A percentile compares a stretch with the other conserved stretches of the same genome.
Evolutionary conservation across 2,797 vertebrate species (phyloP).

Genomic region (Podarcis lilfordi): DNA sequence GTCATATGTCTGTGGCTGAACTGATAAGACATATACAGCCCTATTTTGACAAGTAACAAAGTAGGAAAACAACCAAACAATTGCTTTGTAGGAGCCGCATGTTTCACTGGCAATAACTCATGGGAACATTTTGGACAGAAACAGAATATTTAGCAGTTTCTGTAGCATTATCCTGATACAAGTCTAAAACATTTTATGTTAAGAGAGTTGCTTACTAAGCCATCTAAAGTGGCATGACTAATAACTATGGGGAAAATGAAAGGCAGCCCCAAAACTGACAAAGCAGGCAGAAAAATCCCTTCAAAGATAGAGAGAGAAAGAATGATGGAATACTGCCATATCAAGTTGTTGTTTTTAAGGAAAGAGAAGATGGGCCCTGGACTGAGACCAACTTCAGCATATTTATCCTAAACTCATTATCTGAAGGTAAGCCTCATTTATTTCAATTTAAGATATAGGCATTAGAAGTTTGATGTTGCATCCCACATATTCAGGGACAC

Average conservation of each 20-base stretch:
- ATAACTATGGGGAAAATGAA: conserved; percentile 20
- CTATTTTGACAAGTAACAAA: conserved; percentile 43
- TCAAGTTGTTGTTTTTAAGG: not conserved
- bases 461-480: not conserved
- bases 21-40: conserved; percentile 56
- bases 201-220: not conserved
- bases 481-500: not conserved
- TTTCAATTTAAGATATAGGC: not conserved
- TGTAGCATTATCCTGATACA: conserved; percentile 1
- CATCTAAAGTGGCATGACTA: conserved; percentile 2
- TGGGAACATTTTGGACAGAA: not conserved
- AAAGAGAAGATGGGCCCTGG: not conserved
- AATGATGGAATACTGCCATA: not conserved
- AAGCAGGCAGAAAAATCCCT: conserved; percentile 14
- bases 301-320: not conserved
- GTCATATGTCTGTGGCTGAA: conserved; percentile 42
- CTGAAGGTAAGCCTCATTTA: not conserved
- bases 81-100: conserved; percentile 13
- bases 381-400: not conserved
- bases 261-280: not conserved
- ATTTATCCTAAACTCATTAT: not conserved
- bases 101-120: conserved; percentile 43
- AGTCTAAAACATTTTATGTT: not conserved
- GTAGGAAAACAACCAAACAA: not conserved
- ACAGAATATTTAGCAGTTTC: not conserved